A percentile compares a stretch with the other conserved stretches of the same genome.
Conservation (phyloP, 2,797 vertebrate species). For the Cirrhinus mrigala region DNA sequence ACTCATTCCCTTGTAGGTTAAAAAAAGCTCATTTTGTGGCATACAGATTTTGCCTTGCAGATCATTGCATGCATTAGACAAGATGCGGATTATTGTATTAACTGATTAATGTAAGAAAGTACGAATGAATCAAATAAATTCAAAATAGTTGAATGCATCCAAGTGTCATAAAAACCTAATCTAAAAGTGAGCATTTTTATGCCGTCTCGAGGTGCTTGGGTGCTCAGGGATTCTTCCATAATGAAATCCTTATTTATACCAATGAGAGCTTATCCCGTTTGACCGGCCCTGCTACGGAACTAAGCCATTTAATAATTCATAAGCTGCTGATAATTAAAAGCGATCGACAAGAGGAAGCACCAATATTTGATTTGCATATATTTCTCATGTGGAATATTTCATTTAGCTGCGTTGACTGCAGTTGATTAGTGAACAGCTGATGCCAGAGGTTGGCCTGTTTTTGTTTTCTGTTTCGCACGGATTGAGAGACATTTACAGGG, state of each 20-base stretch:
- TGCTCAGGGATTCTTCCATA: slow-evolving; percentile 27
- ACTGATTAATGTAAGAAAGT: neutral
- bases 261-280: slow-evolving; percentile 48
- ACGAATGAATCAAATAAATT: neutral
- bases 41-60: neutral
- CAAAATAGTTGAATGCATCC: neutral
- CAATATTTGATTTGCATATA: slow-evolving; percentile 47
- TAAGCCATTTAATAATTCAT: slow-evolving; percentile 55
- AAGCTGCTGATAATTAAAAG: slow-evolving; percentile 59
- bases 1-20: neutral
- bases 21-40: neutral
- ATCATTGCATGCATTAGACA: neutral
- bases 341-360: slow-evolving; percentile 36
- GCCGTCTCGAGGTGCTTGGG: neutral
- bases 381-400: slow-evolving; percentile 27
- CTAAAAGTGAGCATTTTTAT: slow-evolving; percentile 10
- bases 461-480: neutral
- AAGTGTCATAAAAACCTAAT: neutral
- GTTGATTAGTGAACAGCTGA: neutral
- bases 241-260: slow-evolving; percentile 49
- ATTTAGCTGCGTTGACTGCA: slow-evolving; percentile 14
- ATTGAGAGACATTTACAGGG: neutral
- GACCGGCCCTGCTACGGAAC: slow-evolving; percentile 30
- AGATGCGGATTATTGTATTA: neutral
- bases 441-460: slow-evolving; percentile 23